Evolutionary conservation across 2,797 vertebrate species (phyloP).

Genomic region (Parauchenoglanis punctatus): DNA sequence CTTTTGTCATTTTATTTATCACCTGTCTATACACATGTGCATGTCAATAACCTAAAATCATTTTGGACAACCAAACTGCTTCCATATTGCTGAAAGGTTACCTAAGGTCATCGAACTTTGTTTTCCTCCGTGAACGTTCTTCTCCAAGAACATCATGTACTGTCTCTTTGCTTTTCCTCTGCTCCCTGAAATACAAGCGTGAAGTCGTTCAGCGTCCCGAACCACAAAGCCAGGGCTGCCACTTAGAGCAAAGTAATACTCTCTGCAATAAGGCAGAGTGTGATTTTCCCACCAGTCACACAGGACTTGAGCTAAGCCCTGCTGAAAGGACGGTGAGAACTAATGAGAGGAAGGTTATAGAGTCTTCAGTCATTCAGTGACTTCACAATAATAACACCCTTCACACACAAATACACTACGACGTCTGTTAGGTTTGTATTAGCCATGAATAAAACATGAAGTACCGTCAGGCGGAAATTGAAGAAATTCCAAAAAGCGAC

Average conservation of each 20-base stretch:
- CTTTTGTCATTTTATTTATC: neutral
- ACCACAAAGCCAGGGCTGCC: conserved; percentile 25
- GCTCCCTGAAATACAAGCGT: conserved; percentile 10
- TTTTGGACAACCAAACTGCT: neutral
- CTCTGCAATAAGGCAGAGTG: conserved; percentile 39
- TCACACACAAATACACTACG: conserved; percentile 20
- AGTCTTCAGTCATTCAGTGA: conserved; percentile 32
- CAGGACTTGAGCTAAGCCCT: conserved; percentile 33
- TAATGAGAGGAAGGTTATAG: conserved; percentile 33
- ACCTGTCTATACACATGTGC: neutral
- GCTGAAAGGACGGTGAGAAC: conserved; percentile 33
- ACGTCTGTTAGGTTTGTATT: conserved; percentile 31
- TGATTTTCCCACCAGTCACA: conserved; percentile 36
- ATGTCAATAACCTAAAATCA: neutral
- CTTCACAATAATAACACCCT: conserved; percentile 39
- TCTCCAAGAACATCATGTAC: neutral
- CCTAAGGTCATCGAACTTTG: neutral
- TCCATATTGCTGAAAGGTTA: neutral
- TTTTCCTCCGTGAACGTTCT: neutral
- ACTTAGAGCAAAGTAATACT: conserved; percentile 40
- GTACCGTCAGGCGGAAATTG: conserved; percentile 1
- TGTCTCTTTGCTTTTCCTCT: conserved; percentile 9
- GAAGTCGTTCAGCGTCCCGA: conserved; percentile 25
- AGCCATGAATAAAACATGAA: conserved; percentile 49
- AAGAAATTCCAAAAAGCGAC: conserved; percentile 28